These are phyloP conservation scores for Panagrolaimus sp. DNA, from an alignment of 1,140 invertebrate species.

Conservation along the genomic window DNA sequence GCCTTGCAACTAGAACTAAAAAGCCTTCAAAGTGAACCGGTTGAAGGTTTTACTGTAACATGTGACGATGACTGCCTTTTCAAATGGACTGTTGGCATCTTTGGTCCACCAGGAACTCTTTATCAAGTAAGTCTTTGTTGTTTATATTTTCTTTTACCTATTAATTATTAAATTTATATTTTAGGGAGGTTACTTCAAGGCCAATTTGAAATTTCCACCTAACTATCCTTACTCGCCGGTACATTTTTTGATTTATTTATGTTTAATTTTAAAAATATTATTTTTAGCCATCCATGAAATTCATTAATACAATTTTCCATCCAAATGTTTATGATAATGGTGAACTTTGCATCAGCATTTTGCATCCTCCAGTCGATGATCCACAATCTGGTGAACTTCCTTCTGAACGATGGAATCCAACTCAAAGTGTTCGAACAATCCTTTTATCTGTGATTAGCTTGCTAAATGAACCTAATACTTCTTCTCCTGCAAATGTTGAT, in stretches of 20 bases:
- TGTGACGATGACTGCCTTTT: conserved; percentile 96
- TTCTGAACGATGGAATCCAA: conserved; percentile 99
- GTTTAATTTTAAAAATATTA: too few species aligned
- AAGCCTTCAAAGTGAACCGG: conserved; percentile 90
- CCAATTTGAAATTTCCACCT: conserved; percentile 47
- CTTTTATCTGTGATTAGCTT: conserved; percentile 94
- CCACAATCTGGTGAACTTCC: conserved; percentile 96
- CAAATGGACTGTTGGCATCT: conserved; percentile 98
- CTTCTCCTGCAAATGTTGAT: conserved; percentile 97
- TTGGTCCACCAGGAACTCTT: conserved; percentile 93
- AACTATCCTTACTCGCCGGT: conserved; percentile 39
- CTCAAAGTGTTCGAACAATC: conserved; percentile 96
- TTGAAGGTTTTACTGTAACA: conserved; percentile 95
- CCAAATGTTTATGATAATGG: conserved; percentile 99
- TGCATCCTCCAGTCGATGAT: conserved; percentile 97
- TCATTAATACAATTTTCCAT: conserved; percentile 99
- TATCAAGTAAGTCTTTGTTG: conserved; percentile 73
- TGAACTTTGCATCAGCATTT: conserved; percentile 96
- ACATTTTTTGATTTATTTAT: too few species aligned
- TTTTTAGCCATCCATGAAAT: conserved; percentile 77
- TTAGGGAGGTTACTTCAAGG: conserved; percentile 98
- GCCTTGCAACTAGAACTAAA: conserved; percentile 93
- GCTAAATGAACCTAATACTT: conserved; percentile 98
- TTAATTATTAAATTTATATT: not conserved
- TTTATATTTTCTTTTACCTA: not conserved